These are phyloP conservation scores for Dunckerocampus dactyliophorus DNA, from an alignment of 2,113 vertebrate species.

Conservation along the genomic window DNA sequence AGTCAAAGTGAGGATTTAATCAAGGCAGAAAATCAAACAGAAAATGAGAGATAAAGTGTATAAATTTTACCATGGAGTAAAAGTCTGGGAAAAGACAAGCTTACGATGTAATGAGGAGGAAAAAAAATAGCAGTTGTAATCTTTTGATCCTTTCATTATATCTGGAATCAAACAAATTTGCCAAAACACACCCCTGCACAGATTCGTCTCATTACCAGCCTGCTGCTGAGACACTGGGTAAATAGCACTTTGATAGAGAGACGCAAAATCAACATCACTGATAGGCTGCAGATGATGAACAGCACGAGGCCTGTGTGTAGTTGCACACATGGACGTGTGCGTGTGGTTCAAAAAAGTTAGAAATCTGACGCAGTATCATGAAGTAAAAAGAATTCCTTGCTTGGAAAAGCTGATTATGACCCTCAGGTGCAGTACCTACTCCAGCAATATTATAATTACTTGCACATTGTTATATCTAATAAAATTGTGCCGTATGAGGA, in stretches of 20 bases:
- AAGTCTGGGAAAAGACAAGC: conserved; percentile 23
- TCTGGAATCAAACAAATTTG: conserved; percentile 63
- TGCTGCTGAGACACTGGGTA: conserved; percentile 51
- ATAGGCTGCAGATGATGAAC: conserved; percentile 55
- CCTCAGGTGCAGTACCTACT: no score
- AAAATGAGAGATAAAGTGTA: conserved; percentile 11
- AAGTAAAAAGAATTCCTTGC: no score
- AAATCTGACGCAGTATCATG: no score
- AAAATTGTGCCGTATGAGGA: no score
- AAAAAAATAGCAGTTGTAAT: conserved; percentile 34
- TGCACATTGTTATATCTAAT: no score
- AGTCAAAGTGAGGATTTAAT: conserved; percentile 22
- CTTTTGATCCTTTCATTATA: conserved; percentile 63
- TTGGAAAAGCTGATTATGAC: no score
- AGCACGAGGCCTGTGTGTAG: not conserved
- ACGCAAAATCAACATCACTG: conserved; percentile 60
- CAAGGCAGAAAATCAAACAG: conserved; percentile 13
- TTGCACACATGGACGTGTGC: not conserved
- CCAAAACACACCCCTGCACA: conserved; percentile 58
- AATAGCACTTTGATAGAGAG: conserved; percentile 59
- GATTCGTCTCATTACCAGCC: conserved; percentile 61
- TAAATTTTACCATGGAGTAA: not conserved
- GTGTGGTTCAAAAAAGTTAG: no score
- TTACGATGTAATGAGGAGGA: conserved; percentile 9
- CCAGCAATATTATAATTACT: no score